These are phyloP conservation scores for Merluccius polli DNA, from an alignment of 2,797 vertebrate genomes.

Conservation along the genomic window DNA sequence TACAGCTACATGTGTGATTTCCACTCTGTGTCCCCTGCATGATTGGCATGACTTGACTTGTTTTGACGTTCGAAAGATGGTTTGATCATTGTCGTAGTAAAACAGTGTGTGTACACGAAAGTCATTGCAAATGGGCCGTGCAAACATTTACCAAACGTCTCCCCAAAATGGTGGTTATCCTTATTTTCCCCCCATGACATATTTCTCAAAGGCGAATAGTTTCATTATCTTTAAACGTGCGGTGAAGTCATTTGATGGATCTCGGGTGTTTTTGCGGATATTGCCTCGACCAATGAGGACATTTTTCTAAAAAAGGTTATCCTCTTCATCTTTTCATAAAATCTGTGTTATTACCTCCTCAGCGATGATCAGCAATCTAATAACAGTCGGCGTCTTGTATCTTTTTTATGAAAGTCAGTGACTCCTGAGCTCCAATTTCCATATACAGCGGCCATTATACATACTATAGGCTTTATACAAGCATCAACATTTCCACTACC, in stretches of 20 bases:
- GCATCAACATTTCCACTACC: background rate
- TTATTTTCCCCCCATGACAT: background rate
- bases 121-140: background rate
- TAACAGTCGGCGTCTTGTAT: conserved; percentile 36
- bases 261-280: conserved; percentile 53
- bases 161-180: background rate
- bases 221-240: conserved; percentile 5
- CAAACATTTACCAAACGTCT: background rate
- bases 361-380: conserved; percentile 39
- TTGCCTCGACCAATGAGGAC: conserved; percentile 48
- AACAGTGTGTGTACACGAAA: background rate
- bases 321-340: conserved; percentile 68
- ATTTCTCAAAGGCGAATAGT: background rate
- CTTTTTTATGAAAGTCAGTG: conserved; percentile 41
- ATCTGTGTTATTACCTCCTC: conserved; percentile 49
- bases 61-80: background rate
- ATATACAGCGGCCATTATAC: background rate
- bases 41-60: background rate
- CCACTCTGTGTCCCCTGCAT: background rate
- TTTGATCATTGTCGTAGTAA: background rate
- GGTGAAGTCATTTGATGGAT: conserved; percentile 26
- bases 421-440: conserved; percentile 20
- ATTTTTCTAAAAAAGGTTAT: conserved; percentile 53
- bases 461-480: background rate
- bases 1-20: no score